Percentiles rank a stretch among this genome's conserved stretches.
These are phyloP conservation scores for Dromaius novaehollandiae DNA, from an alignment of 2,113 vertebrate species.

Conservation along the genomic window DNA sequence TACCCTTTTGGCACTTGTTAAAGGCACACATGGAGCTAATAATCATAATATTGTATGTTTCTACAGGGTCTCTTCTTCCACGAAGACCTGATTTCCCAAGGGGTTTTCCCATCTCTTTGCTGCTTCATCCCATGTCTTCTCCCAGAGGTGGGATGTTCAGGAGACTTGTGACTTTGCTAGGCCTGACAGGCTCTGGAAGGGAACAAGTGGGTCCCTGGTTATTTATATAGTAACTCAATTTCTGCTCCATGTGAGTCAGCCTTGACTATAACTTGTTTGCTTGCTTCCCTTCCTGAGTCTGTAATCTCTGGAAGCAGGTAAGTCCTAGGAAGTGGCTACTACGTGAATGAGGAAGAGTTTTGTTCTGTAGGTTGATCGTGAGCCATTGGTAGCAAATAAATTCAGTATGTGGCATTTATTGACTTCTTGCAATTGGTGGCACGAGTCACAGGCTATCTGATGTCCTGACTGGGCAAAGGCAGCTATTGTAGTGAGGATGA, in stretches of 20 bases:
- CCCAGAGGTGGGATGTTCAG: background rate
- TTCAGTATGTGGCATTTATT: background rate
- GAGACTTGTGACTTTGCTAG: background rate
- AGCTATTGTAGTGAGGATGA: background rate
- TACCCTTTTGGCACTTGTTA: background rate
- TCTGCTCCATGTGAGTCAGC: background rate
- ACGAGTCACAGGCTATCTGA: background rate
- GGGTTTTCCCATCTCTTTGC: background rate
- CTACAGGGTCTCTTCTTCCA: background rate
- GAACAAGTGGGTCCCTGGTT: background rate
- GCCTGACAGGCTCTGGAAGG: background rate
- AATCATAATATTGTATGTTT: background rate
- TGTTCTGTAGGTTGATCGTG: background rate
- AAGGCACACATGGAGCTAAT: background rate
- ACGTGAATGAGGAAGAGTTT: background rate
- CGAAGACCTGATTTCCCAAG: background rate
- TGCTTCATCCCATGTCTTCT: background rate
- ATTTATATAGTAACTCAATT: background rate
- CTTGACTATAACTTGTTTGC: background rate
- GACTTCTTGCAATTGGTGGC: background rate
- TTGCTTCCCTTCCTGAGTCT: background rate
- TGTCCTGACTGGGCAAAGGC: background rate
- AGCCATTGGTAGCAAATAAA: background rate
- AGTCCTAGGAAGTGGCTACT: background rate
- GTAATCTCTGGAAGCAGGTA: background rate